Evolutionary conservation across 2,797 vertebrate genomes (phyloP).

Genomic region (Smutsia temminckii): DNA sequence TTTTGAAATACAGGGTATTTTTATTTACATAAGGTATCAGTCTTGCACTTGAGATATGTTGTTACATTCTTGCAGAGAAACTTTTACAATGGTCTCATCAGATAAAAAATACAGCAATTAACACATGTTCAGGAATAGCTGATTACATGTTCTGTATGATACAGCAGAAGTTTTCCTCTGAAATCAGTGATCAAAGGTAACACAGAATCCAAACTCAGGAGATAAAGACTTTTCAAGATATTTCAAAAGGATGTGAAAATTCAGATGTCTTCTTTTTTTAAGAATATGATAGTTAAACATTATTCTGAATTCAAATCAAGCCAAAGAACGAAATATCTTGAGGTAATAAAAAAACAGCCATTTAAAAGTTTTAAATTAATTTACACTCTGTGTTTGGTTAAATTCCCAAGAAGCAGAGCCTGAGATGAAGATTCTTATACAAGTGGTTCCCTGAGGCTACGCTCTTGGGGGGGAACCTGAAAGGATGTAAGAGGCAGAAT

Average conservation of each 20-base stretch:
- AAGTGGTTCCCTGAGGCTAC: neutral
- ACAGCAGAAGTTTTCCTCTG: neutral
- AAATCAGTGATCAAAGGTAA: slow-evolving; percentile 51
- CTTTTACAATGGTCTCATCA: slow-evolving; percentile 62
- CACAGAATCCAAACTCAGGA: slow-evolving; percentile 13
- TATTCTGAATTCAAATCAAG: slow-evolving; percentile 49
- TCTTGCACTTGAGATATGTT: slow-evolving; percentile 17
- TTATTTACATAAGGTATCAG: slow-evolving; percentile 36
- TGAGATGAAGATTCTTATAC: neutral
- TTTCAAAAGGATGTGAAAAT: slow-evolving; percentile 48
- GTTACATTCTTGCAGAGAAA: slow-evolving; percentile 49
- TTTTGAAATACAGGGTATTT: slow-evolving; percentile 31
- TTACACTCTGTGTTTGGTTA: neutral
- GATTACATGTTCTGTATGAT: neutral
- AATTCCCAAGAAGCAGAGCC: neutral
- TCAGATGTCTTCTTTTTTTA: neutral
- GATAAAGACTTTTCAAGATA: slow-evolving; percentile 44
- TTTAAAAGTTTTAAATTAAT: slow-evolving; percentile 3
- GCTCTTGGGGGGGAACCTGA: neutral
- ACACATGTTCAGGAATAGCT: slow-evolving; percentile 34
- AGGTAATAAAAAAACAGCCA: neutral
- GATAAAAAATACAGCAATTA: slow-evolving; percentile 64
- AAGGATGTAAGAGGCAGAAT: neutral
- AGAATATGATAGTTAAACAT: slow-evolving; percentile 27
- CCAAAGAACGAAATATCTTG: slow-evolving; percentile 18